Conservation (phyloP, 2,888 invertebrate genomes). For the Acrobasis consociella region DNA sequence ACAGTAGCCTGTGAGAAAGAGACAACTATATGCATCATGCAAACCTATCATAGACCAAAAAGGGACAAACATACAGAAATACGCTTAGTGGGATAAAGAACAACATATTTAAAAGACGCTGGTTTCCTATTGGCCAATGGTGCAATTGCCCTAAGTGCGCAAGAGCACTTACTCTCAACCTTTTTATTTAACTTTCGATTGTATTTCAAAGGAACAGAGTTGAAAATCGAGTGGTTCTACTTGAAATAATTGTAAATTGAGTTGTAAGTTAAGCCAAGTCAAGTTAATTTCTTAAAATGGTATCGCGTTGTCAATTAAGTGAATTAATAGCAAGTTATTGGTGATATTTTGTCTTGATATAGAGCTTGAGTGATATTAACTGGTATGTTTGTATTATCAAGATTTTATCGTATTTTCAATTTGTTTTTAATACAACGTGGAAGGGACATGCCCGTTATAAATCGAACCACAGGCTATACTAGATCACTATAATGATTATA, state of each 20-base stretch:
- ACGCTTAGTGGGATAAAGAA: constrained; percentile 23
- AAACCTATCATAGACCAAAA: constrained; percentile 21
- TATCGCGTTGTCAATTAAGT: constrained; percentile 8
- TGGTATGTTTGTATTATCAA: not conserved
- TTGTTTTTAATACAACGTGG: no score
- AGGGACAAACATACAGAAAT: constrained; percentile 22
- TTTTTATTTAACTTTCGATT: not conserved
- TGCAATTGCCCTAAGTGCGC: constrained; percentile 33
- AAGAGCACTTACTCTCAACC: constrained; percentile 22
- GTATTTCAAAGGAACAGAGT: not conserved
- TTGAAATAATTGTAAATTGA: constrained; percentile 13
- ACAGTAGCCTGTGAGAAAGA: constrained; percentile 30
- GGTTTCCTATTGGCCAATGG: constrained; percentile 27
- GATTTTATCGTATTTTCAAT: no score
- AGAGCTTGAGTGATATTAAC: constrained; percentile 5
- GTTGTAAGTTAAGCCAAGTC: constrained; percentile 9
- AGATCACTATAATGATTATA: no score
- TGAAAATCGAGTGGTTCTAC: not conserved
- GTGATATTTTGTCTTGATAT: constrained; percentile 7
- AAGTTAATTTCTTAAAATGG: constrained; percentile 10
- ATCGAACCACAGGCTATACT: no score
- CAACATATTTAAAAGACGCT: constrained; percentile 21
- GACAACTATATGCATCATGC: constrained; percentile 11
- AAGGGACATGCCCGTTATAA: no score
- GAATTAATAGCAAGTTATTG: constrained; percentile 8